Percentiles rank a stretch among this genome's conserved stretches.
Evolutionary conservation across 2,797 vertebrate genomes (phyloP).

Genomic region (Hippoglossus hippoglossus): DNA sequence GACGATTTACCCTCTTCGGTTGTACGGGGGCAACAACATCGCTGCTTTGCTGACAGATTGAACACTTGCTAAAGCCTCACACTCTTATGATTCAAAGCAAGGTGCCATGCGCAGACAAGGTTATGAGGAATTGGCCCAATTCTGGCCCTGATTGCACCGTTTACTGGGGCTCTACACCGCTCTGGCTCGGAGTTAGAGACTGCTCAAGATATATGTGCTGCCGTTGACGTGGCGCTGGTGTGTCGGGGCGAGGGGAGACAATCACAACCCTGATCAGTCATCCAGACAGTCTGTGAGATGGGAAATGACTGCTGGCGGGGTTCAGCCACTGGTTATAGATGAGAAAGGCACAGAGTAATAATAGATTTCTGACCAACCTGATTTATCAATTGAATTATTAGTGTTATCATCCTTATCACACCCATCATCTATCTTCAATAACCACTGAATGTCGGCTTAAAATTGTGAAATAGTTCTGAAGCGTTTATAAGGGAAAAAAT

Average conservation of each 20-base stretch:
- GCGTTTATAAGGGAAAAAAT: conserved; percentile 1
- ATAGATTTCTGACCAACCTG: conserved; percentile 75
- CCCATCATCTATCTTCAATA: conserved; percentile 66
- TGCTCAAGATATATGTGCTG: conserved; percentile 78
- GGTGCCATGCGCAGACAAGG: conserved; percentile 75
- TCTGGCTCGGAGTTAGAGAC: conserved; percentile 65
- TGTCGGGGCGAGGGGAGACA: conserved; percentile 69
- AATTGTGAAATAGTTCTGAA: conserved; percentile 41
- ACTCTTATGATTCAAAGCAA: conserved; percentile 77
- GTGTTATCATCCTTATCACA: conserved; percentile 67
- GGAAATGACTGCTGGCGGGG: conserved; percentile 79
- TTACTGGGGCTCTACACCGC: conserved; percentile 70
- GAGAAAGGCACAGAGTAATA: conserved; percentile 72
- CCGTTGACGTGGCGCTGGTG: conserved; percentile 65
- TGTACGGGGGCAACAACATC: conserved; percentile 65
- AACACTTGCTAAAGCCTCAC: conserved; percentile 64
- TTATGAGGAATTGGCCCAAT: conserved; percentile 84
- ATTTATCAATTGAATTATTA: conserved; percentile 80
- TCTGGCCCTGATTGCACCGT: conserved; percentile 79
- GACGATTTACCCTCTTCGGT: conserved; percentile 71
- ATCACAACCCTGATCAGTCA: conserved; percentile 82
- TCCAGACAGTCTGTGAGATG: conserved; percentile 80
- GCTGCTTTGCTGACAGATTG: conserved; percentile 77
- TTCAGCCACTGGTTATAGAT: conserved; percentile 80
- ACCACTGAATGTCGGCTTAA: conserved; percentile 47